Base-by-base conservation (phyloP, 2,888 invertebrate species). In the Harpalus rufipes region DNA sequence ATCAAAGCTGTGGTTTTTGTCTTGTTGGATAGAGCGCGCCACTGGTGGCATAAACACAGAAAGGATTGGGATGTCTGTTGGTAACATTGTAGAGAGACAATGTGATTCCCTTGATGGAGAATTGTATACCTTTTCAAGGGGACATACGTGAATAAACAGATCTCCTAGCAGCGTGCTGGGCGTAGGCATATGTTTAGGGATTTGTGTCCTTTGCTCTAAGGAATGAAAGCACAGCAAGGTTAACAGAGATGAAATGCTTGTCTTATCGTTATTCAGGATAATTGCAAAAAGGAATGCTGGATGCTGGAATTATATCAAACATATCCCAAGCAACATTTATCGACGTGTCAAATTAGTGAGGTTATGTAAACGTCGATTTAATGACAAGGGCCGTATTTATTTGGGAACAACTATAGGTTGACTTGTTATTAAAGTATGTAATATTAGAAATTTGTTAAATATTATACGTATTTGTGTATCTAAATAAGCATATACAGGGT, bases 1-100 rank as follows among this genome's bases (percentile, higher is more conserved):
- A 68, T 68, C 39, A 68, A 68, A 68, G 68, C 21, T 25, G 12
- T 21, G 21, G 68, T 68, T 68, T 68, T 68, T 68, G 39, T 68
- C 14, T 68, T 68, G 14, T 39, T 39, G 32, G n/a, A n/a, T 12
- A 39, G 68, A 14, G 14, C 32, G 68, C 68, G n/a, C 8, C 39
- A 68, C 68, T 68, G 14, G 14, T 1, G 68, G 21, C 21, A 68
- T 68, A 39, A 63, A 68, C 39, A 32, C 68, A 14, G n/a, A 68
- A 68, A 68, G 68, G 39, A 68, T 68, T n/a, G n/a, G n/a, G 44
- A 12, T 8, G 10, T 51, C 10, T 32, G 68, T 68, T 68, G 39
- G 2, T 32, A 39, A 16, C 32, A 63, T 10, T 63, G 25, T 63
- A 68, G 68, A 68, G 68, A 68, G 68, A 39, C 68, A 68, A 68